These are phyloP conservation scores for Amphiprion ocellaris DNA, from an alignment of 2,113 vertebrate species.

Conservation along the genomic window DNA sequence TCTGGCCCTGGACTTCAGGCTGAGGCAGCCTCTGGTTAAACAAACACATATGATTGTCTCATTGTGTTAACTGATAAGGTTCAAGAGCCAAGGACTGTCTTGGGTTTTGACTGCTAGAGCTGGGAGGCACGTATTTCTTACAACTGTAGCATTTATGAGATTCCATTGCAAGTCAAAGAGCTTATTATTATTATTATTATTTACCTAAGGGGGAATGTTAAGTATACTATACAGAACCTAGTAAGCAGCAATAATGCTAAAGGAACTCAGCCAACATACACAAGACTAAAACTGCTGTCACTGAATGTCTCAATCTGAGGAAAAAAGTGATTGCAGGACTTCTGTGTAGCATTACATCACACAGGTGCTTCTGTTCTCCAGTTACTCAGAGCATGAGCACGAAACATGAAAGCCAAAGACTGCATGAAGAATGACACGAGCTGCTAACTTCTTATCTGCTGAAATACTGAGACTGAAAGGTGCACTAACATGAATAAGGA, in stretches of 20 bases:
- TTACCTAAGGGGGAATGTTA: not conserved
- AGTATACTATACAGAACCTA: not conserved
- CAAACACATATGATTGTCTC: not conserved
- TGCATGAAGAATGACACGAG: not conserved
- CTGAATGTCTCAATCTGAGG: not conserved
- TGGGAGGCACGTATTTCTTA: not conserved
- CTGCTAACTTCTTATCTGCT: not conserved
- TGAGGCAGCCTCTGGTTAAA: not conserved
- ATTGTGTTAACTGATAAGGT: not conserved
- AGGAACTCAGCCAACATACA: not conserved
- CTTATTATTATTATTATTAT: not conserved
- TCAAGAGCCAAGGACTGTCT: not conserved
- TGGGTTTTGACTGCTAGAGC: not conserved
- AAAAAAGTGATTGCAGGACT: not conserved
- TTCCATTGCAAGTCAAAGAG: not conserved
- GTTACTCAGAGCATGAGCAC: not conserved
- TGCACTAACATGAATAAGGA: constrained; percentile 3
- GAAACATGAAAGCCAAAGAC: not conserved
- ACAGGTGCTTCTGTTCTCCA: not conserved
- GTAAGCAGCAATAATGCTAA: not conserved
- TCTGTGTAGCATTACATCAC: not conserved
- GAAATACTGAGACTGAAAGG: not conserved
- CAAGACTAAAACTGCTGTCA: not conserved
- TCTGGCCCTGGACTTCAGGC: constrained; percentile 1
- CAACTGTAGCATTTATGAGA: not conserved